Conservation (phyloP, 2,888 invertebrate genomes). For the Myathropa florea region DNA sequence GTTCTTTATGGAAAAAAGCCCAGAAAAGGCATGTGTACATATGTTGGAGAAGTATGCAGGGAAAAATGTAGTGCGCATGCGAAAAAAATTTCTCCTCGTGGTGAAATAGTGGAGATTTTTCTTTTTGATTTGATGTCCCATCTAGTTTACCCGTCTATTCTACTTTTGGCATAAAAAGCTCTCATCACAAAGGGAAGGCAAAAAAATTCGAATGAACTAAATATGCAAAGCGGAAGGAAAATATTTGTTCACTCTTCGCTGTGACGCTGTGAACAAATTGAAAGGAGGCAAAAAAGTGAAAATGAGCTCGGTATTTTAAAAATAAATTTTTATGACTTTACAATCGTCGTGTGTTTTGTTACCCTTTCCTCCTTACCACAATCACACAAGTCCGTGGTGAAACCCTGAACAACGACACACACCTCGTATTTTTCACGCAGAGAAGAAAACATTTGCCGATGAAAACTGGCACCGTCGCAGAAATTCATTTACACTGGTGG, state of each 20-base stretch:
- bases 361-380: not conserved
- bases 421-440: not conserved
- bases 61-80: slow-evolving; percentile 35
- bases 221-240: not conserved
- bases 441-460: slow-evolving; percentile 1
- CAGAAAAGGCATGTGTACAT: slow-evolving; percentile 12
- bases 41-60: not conserved
- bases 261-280: not conserved
- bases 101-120: slow-evolving; percentile 14
- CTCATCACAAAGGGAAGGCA: not conserved
- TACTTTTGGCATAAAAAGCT: not conserved
- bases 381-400: slow-evolving; percentile 3
- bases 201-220: not conserved
- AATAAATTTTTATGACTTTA: slow-evolving; percentile 10
- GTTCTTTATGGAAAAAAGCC: slow-evolving; percentile 34
- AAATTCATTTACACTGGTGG: slow-evolving; percentile 49
- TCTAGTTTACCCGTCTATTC: not conserved
- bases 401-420: not conserved
- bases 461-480: slow-evolving; percentile 68
- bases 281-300: slow-evolving; percentile 1
- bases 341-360: not conserved
- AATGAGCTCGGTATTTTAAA: slow-evolving; percentile 10
- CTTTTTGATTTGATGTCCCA: not conserved
- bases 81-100: not conserved
- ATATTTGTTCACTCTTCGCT: not conserved